These are phyloP conservation scores for Drosophila algonquin DNA, from an alignment of 2,888 invertebrate genomes.

Conservation along the genomic window DNA sequence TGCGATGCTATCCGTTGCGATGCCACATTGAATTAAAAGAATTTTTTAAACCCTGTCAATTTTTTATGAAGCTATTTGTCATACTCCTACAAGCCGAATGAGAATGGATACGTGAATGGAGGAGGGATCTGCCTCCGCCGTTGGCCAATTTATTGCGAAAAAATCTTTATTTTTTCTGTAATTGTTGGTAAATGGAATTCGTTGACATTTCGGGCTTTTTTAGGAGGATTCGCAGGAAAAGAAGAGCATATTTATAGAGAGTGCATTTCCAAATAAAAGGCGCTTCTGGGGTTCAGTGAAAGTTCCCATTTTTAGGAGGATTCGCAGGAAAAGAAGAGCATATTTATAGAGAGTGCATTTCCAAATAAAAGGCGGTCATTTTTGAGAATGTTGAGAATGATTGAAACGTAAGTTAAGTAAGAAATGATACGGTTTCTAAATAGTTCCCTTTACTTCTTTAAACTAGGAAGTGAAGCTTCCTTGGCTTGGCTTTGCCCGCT, in stretches of 20 bases:
- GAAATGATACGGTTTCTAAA: too few relatives aligned
- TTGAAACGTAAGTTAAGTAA: too few relatives aligned
- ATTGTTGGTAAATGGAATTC: conserved; percentile 43
- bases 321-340: too few relatives aligned
- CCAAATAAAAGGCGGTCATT: too few relatives aligned
- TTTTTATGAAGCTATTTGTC: conserved; percentile 35
- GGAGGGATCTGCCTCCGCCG: not conserved
- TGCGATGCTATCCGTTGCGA: not conserved
- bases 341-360: too few relatives aligned
- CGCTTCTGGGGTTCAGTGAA: not conserved
- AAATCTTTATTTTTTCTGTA: conserved; percentile 8
- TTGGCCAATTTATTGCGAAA: conserved; percentile 1
- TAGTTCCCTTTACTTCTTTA: not conserved
- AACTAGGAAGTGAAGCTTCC: too few relatives aligned
- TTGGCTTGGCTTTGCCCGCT: not conserved
- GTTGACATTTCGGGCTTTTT: conserved; percentile 13
- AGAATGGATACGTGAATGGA: not conserved
- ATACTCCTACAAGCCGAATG: conserved; percentile 6
- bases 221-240: not conserved
- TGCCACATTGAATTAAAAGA: conserved; percentile 17
- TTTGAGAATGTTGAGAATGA: too few relatives aligned
- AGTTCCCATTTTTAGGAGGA: too few relatives aligned
- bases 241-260: conserved; percentile 6
- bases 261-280: not conserved
- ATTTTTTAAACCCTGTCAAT: conserved; percentile 35